Evolutionary conservation across 2,888 invertebrate genomes (phyloP), one percentile per base, ranked within the genome.

Genomic region (Belgica antarctica): DNA sequence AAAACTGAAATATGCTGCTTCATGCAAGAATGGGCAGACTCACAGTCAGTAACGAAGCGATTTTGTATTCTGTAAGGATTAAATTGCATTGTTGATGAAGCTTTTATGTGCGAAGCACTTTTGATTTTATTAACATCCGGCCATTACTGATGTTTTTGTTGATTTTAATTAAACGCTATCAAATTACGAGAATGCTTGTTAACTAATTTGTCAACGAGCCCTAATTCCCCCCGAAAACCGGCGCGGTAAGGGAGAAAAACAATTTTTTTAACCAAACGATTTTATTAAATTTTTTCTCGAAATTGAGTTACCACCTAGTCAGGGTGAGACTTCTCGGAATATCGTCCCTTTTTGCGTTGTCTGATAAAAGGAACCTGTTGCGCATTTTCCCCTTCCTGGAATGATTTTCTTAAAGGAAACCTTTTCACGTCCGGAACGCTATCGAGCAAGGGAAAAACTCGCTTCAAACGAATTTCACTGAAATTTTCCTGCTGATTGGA

Each of bases 351-450:
- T 46, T 52, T 52, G 8, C 52, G 8, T 7, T 17, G 52, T 17
- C 8, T 59, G 12, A 59, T 27, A 59, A 27, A 59, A 15, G 22
- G 22, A 24, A 63, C 63, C 63, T 63, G 63, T 63, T 63, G 63
- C 63, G 41, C 63, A 63, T 63, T 63, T 41, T 19, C 22, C 46
- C 17, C 22, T 52, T 22, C 22, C 4, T 10, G 5, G 12, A 31
- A 31, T 31, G 34, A 31, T 8, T 52, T 41, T 15, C 41, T 15
- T 15, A 15, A 41, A 41, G 2, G 41, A 41, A 52, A 52, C 52
- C 52, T 52, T 52, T 52, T 52, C 52, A 52, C 52, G 22, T 8
- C 46, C 15, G 46, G 46, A n/a, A 46, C 46, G 4, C 46, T 8
- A 31, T 46, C 34, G 34, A 34, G n/a, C n/a, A n/a, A n/a, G n/a